A percentile compares a stretch with the other conserved stretches of the same genome.
These are phyloP conservation scores for Nipponia nippon DNA, from an alignment of 2,113 vertebrate genomes.

Conservation along the genomic window DNA sequence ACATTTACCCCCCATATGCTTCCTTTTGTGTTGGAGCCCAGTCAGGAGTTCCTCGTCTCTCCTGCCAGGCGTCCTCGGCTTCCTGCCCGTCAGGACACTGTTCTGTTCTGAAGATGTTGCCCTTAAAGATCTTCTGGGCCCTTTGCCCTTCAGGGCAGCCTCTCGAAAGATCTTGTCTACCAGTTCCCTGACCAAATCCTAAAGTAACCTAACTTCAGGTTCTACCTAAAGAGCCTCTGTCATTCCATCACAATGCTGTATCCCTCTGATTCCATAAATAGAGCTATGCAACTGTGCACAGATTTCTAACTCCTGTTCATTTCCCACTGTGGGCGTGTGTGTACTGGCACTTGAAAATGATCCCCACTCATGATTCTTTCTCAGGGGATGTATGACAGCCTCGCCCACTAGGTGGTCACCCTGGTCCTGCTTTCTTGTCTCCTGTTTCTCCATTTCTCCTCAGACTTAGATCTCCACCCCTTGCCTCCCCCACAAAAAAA, in stretches of 20 bases:
- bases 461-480: background rate
- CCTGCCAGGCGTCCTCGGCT: background rate
- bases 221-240: background rate
- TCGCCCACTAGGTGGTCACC: background rate
- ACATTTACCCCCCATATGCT: fast-evolving
- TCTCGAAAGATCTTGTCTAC: background rate
- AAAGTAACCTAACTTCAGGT: background rate
- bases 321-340: background rate
- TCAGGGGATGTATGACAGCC: background rate
- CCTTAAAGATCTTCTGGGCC: background rate
- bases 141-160: background rate
- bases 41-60: background rate
- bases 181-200: background rate
- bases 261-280: background rate
- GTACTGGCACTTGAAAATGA: background rate
- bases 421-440: background rate
- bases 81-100: background rate
- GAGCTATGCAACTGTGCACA: fast-evolving
- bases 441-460: background rate
- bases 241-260: background rate
- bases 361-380: background rate
- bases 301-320: background rate
- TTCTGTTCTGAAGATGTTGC: background rate
- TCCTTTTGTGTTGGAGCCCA: background rate
- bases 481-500: too few species aligned